These are phyloP conservation scores for Rhabdophis nuchalis DNA, from an alignment of 2,797 vertebrate genomes.

Conservation along the genomic window DNA sequence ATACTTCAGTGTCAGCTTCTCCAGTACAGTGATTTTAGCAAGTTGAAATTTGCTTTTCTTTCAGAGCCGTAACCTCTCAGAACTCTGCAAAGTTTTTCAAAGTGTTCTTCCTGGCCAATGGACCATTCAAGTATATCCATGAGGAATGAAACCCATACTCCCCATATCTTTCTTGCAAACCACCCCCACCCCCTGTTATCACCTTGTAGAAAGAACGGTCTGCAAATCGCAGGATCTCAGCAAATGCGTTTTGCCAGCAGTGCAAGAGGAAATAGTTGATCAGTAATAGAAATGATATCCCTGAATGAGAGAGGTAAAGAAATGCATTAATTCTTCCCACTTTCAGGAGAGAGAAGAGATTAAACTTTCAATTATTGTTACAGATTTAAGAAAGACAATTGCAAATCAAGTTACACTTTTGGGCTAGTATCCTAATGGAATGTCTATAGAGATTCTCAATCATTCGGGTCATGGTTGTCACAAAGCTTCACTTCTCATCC, in stretches of 20 bases:
- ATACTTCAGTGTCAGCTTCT: neutral
- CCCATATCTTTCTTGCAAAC: neutral
- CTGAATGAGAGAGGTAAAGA: slow-evolving; percentile 62
- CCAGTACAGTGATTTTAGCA: neutral
- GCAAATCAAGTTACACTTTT: neutral
- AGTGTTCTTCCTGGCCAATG: neutral
- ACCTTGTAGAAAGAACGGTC: slow-evolving; percentile 98
- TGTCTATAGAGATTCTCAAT: neutral
- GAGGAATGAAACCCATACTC: neutral
- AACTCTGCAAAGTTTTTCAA: neutral
- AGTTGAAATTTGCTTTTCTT: neutral
- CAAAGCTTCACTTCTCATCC: no score
- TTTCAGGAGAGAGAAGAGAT: neutral
- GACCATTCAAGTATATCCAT: no score
- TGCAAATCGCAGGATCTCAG: slow-evolving; percentile 93
- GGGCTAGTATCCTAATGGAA: neutral
- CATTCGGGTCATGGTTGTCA: neutral
- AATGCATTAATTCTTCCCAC: neutral
- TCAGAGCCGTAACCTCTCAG: neutral
- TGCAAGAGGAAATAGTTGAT: slow-evolving; percentile 88
- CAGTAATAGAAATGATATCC: slow-evolving; percentile 83
- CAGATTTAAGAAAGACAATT: neutral
- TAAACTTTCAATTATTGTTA: neutral
- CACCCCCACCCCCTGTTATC: neutral
- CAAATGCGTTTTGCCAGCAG: slow-evolving; percentile 95